These are phyloP conservation scores for Pseudococcus viburni DNA, from an alignment of 2,888 invertebrate species.

Conservation along the genomic window DNA sequence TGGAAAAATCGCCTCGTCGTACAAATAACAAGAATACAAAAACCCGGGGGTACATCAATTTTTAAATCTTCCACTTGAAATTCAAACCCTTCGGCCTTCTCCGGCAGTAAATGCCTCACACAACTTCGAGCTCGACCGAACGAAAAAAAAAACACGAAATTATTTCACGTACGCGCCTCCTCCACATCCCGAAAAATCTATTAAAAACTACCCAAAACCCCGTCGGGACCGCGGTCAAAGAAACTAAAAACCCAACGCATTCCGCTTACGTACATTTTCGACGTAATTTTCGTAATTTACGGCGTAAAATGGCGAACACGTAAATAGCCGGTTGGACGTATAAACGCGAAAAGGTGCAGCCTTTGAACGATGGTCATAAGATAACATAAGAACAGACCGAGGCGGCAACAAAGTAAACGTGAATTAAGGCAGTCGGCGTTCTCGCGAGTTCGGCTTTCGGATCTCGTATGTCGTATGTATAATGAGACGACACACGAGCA, in stretches of 20 bases:
- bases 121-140: too few species aligned
- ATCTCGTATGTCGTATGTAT: too few species aligned
- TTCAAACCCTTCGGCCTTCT: too few species aligned
- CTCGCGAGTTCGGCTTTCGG: too few species aligned
- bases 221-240: neutral
- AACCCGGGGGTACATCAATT: too few species aligned
- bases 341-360: neutral
- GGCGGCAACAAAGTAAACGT: neutral
- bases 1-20: too few species aligned
- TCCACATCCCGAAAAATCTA: neutral
- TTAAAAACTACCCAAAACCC: neutral
- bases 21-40: too few species aligned
- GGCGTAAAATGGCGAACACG: neutral
- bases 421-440: neutral
- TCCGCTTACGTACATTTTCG: neutral
- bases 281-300: conserved; percentile 43
- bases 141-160: neutral
- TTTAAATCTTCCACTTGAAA: too few species aligned
- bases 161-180: neutral
- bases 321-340: neutral
- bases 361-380: neutral
- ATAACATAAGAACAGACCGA: neutral
- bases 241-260: neutral
- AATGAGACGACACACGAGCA: neutral
- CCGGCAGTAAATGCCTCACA: too few species aligned